phyloP scores from a whole-genome alignment of 2,888 invertebrate species.

The Limnephilus rhombicus region DNA sequence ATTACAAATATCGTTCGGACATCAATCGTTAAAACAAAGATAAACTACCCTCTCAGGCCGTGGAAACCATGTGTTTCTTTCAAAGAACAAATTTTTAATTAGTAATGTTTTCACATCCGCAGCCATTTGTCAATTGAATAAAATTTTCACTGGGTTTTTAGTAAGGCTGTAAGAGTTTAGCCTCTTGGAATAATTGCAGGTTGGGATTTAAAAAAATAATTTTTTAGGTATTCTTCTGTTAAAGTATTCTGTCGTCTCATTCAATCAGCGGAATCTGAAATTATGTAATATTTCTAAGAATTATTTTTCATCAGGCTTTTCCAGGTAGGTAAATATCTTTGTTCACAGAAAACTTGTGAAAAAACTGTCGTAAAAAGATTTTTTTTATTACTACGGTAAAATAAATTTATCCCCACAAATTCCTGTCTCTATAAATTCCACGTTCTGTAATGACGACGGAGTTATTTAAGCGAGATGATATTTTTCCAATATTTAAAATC shows the following conservation, averaged over 20 bases:
- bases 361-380: background rate
- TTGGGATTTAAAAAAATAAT: too few relatives aligned
- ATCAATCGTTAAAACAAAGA: too few relatives aligned
- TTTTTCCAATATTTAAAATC: background rate
- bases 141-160: too few relatives aligned
- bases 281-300: background rate
- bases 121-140: too few relatives aligned
- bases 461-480: background rate
- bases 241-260: background rate
- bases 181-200: too few relatives aligned
- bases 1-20: too few relatives aligned
- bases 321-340: background rate
- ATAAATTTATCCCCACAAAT: background rate
- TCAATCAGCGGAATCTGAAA: background rate
- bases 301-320: background rate
- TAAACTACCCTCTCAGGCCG: too few relatives aligned
- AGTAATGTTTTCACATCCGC: too few relatives aligned
- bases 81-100: too few relatives aligned
- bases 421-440: background rate
- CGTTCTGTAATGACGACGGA: background rate
- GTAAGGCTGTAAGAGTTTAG: too few relatives aligned
- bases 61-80: too few relatives aligned
- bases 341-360: background rate
- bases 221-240: too few relatives aligned
- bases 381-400: background rate